These are phyloP conservation scores for Orchesellides sinensis DNA, from an alignment of 2,888 invertebrate genomes.

Conservation along the genomic window DNA sequence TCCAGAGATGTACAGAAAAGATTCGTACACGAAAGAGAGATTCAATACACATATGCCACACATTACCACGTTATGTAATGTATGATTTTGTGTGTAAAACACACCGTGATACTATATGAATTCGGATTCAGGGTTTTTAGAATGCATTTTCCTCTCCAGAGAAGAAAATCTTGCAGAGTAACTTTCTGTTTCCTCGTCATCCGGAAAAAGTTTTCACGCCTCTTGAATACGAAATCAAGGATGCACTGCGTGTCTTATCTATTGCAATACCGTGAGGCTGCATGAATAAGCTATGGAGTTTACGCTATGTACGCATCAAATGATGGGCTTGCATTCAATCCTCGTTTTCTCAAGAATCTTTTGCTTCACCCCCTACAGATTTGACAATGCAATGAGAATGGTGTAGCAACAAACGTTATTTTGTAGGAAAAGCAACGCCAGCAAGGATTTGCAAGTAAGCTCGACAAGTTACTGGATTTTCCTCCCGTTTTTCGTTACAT, in stretches of 20 bases:
- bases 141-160: constrained; percentile 15
- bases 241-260: constrained; percentile 28
- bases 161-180: constrained; percentile 41
- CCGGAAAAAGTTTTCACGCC: constrained; percentile 71
- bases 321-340: constrained; percentile 18
- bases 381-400: not conserved
- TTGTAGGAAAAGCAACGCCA: not conserved
- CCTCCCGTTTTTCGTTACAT: not conserved
- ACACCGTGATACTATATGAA: too few species aligned
- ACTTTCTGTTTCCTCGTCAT: constrained; percentile 60
- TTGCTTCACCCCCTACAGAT: constrained; percentile 28
- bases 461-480: constrained; percentile 37
- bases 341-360: constrained; percentile 10
- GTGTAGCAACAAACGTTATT: not conserved
- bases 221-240: constrained; percentile 69
- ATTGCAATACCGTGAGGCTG: not conserved
- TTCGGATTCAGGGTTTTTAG: constrained; percentile 5
- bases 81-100: too few species aligned
- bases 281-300: not conserved
- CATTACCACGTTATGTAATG: constrained; percentile 4
- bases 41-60: constrained; percentile 1
- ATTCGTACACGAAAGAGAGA: not conserved
- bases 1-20: too few species aligned
- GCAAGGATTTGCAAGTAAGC: constrained; percentile 22
- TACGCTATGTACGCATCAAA: constrained; percentile 52